phyloP scores from a whole-genome alignment of 35 echinoderm and acorn worm genomes.

The Eucidaris tribuloides region DNA sequence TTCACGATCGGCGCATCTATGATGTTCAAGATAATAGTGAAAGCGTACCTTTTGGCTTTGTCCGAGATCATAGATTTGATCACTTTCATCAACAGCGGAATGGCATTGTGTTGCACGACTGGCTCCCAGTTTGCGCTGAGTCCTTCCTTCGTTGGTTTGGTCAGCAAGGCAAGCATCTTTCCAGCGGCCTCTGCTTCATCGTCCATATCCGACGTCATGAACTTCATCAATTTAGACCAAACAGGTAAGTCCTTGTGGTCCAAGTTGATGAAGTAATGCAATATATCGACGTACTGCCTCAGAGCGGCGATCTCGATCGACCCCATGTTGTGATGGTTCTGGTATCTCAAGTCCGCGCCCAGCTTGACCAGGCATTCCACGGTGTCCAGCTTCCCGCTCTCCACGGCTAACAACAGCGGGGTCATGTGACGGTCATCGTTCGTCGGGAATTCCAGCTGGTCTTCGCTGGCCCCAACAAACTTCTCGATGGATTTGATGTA shows the following conservation, averaged over 20 bases:
- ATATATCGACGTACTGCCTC: conserved; percentile 54
- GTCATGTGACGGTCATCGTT: conserved; percentile 81
- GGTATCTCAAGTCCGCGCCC: conserved; percentile 75
- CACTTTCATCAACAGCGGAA: conserved; percentile 72
- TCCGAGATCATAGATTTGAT: conserved; percentile 77
- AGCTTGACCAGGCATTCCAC: conserved; percentile 77
- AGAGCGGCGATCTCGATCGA: conserved; percentile 56
- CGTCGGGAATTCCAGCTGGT: conserved; percentile 94
- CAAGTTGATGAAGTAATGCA: conserved; percentile 77
- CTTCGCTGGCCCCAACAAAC: conserved; percentile 83
- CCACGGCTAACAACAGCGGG: conserved; percentile 80
- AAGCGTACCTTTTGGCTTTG: conserved; percentile 74
- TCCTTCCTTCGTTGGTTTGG: conserved; percentile 28
- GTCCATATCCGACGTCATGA: conserved; percentile 73
- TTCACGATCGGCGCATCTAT: conserved; percentile 59
- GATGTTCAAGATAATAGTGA: conserved; percentile 76
- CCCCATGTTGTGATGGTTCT: conserved; percentile 78
- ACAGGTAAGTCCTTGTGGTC: conserved; percentile 79
- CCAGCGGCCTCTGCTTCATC: conserved; percentile 77
- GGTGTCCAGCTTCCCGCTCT: conserved; percentile 78
- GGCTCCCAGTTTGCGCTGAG: conserved; percentile 46
- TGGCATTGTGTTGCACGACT: conserved; percentile 44
- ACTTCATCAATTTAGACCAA: conserved; percentile 79
- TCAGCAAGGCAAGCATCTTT: conserved; percentile 71
- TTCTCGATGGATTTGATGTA: conserved; percentile 87